Percentiles rank a stretch among this genome's conserved stretches.
Evolutionary conservation across 2,888 invertebrate species (phyloP).

Genomic region (Iphiclides podalirius): DNA sequence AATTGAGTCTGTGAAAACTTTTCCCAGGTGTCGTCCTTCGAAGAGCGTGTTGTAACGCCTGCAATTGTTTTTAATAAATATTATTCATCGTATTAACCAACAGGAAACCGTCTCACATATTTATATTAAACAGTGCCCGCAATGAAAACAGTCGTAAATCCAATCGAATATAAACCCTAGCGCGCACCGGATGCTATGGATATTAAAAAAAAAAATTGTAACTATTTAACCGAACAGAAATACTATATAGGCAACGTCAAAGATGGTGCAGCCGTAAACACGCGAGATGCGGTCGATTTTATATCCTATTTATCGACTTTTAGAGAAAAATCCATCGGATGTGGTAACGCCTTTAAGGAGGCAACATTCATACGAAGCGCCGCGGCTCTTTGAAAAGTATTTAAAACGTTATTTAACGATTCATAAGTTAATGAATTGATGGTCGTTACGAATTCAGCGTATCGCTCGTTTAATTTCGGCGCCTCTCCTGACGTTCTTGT

Average conservation of each 20-base stretch:
- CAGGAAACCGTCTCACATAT: conserved; percentile 71
- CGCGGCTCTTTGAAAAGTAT: conserved; percentile 48
- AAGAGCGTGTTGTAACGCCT: conserved; percentile 42
- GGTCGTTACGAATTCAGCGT: no score
- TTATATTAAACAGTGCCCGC: conserved; percentile 75
- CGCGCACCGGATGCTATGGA: conserved; percentile 62
- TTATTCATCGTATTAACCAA: conserved; percentile 66
- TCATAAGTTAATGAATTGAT: conserved; percentile 37
- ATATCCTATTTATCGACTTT: conserved; percentile 57
- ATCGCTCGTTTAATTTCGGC: conserved; percentile 28
- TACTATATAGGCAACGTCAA: conserved; percentile 58
- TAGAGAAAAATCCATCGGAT: conserved; percentile 60
- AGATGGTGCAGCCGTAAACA: conserved; percentile 43
- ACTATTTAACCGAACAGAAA: conserved; percentile 61
- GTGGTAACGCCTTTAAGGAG: conserved; percentile 57
- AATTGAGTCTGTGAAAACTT: no score
- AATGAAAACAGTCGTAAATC: conserved; percentile 78
- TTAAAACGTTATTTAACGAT: conserved; percentile 48
- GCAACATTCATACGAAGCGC: conserved; percentile 47
- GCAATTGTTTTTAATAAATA: conserved; percentile 71
- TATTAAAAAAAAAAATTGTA: conserved; percentile 63
- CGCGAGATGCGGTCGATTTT: conserved; percentile 58
- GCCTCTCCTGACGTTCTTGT: no score
- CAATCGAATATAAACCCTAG: conserved; percentile 71
- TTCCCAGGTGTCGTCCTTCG: no score